phyloP scores from a whole-genome alignment of 2,797 vertebrate genomes.

The Distichodus sexfasciatus region DNA sequence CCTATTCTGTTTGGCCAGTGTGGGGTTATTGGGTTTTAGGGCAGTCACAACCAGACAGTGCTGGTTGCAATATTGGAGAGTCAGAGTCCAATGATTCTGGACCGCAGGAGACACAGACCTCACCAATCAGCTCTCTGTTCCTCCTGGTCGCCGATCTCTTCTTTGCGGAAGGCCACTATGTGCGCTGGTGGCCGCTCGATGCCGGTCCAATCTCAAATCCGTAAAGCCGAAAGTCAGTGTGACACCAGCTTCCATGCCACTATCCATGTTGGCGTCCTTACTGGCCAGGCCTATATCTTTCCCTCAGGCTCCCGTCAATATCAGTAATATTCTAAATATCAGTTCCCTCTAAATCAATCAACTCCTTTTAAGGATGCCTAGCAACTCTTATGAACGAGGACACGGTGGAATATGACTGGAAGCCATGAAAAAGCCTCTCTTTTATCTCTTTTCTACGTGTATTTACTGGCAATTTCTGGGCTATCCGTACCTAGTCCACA shows the following conservation, averaged over 20 bases:
- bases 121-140: conserved; percentile 8
- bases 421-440: conserved; percentile 28
- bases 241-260: conserved; percentile 19
- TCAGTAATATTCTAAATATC: conserved; percentile 60
- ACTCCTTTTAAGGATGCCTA: conserved; percentile 63
- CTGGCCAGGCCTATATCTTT: conserved; percentile 37
- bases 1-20: not conserved
- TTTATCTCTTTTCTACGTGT: conserved; percentile 24
- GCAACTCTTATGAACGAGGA: conserved; percentile 57
- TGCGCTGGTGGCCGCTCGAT: conserved; percentile 39
- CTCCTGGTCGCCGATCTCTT: conserved; percentile 25
- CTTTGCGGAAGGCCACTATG: conserved; percentile 40
- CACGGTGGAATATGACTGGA: conserved; percentile 32
- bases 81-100: conserved; percentile 31
- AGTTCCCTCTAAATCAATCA: conserved; percentile 58
- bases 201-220: conserved; percentile 50
- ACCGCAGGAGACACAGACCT: conserved; percentile 14
- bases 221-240: conserved; percentile 47
- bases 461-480: not conserved
- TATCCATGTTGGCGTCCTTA: conserved; percentile 25
- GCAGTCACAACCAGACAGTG: conserved; percentile 28
- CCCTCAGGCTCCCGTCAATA: conserved; percentile 45
- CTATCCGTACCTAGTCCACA: conserved; percentile 21
- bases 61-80: conserved; percentile 25
- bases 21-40: conserved; percentile 36